Percentiles rank a stretch among this genome's conserved stretches.
Evolutionary conservation across 2,797 vertebrate species (phyloP).

Genomic region (Siniperca scherzeri): DNA sequence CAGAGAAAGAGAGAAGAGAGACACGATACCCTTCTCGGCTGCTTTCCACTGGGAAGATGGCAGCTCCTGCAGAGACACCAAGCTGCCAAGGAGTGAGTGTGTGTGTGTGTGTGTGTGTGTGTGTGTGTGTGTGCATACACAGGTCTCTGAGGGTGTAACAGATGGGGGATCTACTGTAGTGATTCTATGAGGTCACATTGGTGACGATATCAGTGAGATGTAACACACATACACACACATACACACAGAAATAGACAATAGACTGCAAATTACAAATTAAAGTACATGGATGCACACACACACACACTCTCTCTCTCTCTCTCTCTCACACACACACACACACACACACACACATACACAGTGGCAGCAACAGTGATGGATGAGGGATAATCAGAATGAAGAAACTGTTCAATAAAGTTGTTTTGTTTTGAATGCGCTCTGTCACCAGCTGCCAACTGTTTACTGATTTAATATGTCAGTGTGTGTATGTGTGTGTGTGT

Average conservation of each 20-base stretch:
- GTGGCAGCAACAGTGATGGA: constrained; percentile 62
- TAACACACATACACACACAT: constrained; percentile 27
- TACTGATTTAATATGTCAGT: constrained; percentile 59
- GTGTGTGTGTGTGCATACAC: constrained; percentile 35
- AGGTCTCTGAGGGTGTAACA: constrained; percentile 77
- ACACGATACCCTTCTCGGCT: constrained; percentile 72
- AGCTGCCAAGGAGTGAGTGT: constrained; percentile 69
- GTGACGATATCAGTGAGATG: constrained; percentile 66
- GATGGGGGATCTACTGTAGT: constrained; percentile 80
- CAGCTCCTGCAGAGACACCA: constrained; percentile 77
- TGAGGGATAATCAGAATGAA: constrained; percentile 64
- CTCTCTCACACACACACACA: constrained; percentile 11
- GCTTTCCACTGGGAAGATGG: constrained; percentile 76
- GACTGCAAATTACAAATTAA: constrained; percentile 22
- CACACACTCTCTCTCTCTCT: constrained; percentile 1
- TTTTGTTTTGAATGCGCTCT: constrained; percentile 69
- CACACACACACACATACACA: constrained; percentile 17
- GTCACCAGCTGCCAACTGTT: constrained; percentile 72
- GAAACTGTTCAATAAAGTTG: constrained; percentile 77
- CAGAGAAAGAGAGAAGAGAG: constrained; percentile 47
- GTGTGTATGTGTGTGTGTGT: constrained; percentile 29
- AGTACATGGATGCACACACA: constrained; percentile 5
- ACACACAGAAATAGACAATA: constrained; percentile 33
- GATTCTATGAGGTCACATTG: constrained; percentile 79
- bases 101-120: constrained; percentile 41